phyloP scores from a whole-genome alignment of 2,113 vertebrate species.

The Petrocephalus microphthalmus region DNA sequence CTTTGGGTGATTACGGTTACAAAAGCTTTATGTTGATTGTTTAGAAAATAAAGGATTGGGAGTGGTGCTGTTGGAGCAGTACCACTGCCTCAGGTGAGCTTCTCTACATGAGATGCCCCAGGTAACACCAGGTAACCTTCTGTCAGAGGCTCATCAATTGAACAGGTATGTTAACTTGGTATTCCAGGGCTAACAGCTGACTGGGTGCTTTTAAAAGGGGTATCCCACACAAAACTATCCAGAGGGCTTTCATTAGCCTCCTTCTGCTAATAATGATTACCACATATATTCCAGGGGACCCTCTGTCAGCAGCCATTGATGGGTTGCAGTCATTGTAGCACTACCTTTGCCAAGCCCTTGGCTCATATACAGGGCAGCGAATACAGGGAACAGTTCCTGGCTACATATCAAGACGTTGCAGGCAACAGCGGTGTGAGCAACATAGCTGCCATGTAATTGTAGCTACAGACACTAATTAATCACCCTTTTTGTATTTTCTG shows the following conservation, averaged over 20 bases:
- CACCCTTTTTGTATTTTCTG: neutral
- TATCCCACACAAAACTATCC: neutral
- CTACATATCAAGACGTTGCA: no score
- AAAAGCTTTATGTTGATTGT: neutral
- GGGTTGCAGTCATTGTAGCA: neutral
- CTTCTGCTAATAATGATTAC: neutral
- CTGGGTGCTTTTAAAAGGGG: neutral
- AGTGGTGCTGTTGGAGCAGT: neutral
- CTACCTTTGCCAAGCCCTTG: neutral
- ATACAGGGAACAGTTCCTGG: neutral
- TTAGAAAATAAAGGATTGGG: neutral
- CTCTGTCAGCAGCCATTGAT: neutral
- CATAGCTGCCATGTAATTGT: neutral
- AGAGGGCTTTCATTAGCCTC: neutral
- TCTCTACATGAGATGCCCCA: neutral
- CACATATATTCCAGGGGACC: neutral
- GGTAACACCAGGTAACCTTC: neutral
- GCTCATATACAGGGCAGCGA: neutral
- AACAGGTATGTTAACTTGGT: neutral
- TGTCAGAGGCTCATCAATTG: neutral
- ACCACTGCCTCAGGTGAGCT: neutral
- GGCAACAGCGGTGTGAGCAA: no score
- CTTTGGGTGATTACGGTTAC: conserved; percentile 23
- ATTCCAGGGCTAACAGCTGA: neutral
- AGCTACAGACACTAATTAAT: neutral